These are phyloP conservation scores for Lepus oiostolus DNA, from an alignment of 2,797 vertebrate genomes.

Conservation along the genomic window DNA sequence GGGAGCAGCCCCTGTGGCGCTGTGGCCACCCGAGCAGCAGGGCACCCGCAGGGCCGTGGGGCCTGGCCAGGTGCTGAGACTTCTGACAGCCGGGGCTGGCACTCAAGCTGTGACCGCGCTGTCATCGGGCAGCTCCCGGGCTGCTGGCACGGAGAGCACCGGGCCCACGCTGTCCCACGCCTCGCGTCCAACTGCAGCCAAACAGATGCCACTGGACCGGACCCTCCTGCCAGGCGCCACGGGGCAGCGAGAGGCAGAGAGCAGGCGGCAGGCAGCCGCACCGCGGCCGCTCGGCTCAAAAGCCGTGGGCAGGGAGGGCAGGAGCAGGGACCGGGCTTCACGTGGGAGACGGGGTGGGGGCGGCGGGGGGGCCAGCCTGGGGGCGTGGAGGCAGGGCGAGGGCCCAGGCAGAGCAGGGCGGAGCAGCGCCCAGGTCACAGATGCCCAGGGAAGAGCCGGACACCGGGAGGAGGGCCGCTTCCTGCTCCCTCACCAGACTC, in stretches of 20 bases:
- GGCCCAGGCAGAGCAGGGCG: too few relatives aligned
- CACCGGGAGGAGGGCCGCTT: not conserved
- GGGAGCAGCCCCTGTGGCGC: rapidly evolving
- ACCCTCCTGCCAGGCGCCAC: rapidly evolving
- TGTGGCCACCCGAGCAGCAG: not conserved
- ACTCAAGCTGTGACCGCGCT: rapidly evolving
- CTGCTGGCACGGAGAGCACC: rapidly evolving
- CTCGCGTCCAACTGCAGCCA: not conserved
- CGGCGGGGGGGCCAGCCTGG: too few relatives aligned
- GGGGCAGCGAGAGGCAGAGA: rapidly evolving
- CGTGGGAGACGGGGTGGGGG: too few relatives aligned
- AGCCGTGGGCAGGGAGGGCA: too few relatives aligned
- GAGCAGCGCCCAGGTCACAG: too few relatives aligned
- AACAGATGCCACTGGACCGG: rapidly evolving
- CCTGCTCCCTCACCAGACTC: not conserved
- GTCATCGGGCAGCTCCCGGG: not conserved
- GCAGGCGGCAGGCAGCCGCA: not conserved
- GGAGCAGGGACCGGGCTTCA: not conserved
- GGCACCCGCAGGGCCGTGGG: rapidly evolving
- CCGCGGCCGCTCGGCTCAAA: not conserved
- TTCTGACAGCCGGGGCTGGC: not conserved
- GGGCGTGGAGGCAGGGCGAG: not conserved
- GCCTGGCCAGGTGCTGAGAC: rapidly evolving
- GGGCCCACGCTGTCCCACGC: rapidly evolving
- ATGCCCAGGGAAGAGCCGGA: too few relatives aligned